These are phyloP conservation scores for Falco cherrug DNA, from an alignment of 2,797 vertebrate genomes.

Conservation along the genomic window DNA sequence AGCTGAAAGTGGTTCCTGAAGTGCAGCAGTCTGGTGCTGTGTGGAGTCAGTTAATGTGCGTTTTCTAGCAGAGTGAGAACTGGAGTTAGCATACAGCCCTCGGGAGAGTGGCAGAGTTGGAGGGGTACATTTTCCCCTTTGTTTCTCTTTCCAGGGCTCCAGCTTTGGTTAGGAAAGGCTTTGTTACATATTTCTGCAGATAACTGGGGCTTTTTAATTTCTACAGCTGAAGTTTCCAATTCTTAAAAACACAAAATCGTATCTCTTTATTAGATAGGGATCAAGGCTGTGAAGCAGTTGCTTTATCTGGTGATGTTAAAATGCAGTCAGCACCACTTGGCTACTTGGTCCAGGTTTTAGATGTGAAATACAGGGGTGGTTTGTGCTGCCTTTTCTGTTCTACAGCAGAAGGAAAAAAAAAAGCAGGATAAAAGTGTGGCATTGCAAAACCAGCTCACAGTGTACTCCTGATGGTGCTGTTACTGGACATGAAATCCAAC, in stretches of 20 bases:
- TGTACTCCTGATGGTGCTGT: not conserved
- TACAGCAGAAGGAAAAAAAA: not conserved
- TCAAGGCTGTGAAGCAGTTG: not conserved
- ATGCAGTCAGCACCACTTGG: not conserved
- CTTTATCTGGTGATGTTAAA: not conserved
- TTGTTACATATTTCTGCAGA: not conserved
- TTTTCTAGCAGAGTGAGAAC: not conserved
- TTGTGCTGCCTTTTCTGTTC: not conserved
- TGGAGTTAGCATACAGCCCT: not conserved
- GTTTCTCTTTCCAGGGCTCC: not conserved
- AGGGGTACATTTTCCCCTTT: rapidly evolving
- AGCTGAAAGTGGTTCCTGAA: not conserved
- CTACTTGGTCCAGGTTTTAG: not conserved
- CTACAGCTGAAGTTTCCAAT: not conserved
- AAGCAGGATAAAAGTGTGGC: not conserved
- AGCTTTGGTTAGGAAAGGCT: not conserved
- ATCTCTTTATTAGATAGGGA: not conserved
- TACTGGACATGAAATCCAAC: not conserved
- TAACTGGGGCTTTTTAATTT: not conserved
- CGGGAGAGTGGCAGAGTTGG: not conserved
- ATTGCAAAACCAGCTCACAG: not conserved
- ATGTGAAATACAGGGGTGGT: not conserved
- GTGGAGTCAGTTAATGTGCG: rapidly evolving
- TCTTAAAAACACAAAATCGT: not conserved
- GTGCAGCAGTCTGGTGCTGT: not conserved